Base-by-base conservation (phyloP, 1,140 invertebrate genomes). In the Euwallacea similis region DNA sequence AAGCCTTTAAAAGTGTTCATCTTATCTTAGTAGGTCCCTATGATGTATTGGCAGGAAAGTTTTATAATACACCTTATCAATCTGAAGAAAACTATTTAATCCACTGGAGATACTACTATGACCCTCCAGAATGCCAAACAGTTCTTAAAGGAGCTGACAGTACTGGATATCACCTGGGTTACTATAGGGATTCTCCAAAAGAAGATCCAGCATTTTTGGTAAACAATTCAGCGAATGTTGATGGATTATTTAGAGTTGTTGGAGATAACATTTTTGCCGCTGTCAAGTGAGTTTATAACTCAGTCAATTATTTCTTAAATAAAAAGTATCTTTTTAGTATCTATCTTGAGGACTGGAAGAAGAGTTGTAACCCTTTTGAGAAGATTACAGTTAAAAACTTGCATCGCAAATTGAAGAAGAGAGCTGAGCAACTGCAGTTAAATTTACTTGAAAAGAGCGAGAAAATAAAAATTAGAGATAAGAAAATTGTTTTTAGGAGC, bases 51-150 rank as follows among this genome's bases (percentile, higher is more conserved):
- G 83, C 86, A 59, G 88, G 88, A 7, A 88, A 88, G 76, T 72
- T 72, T 67, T 11, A 74, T 67, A 61, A 71, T 58, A 61, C 67
- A 43, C 59, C 55, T 9, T 50, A 86, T 61, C 81, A 84, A 43
- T 78, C 89, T 75, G 83, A 86, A 61, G 86, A 87, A n/a, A 82
- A 88, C 66, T 88, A 89, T 80, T 81, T 96, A 73, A 81, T 88
- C 44, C 94, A 97, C 80, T 97, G 93, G 90, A 86, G 96, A 77
- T 97, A 93, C 83, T 97, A 89, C 81, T 96, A 93, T 84, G 96
- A 98, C 86, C 93, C 93, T 53, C 95, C 96, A 44, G 95, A 98
- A 84, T 95, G 97, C 82, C 91, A 93, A 83, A 92, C 91, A 9
- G 81, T 94, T 54, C 80, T 94, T 42, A 88, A 87, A 79, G 88